These are phyloP conservation scores for Sternotherus odoratus DNA, from an alignment of 2,797 vertebrate genomes.

Conservation along the genomic window DNA sequence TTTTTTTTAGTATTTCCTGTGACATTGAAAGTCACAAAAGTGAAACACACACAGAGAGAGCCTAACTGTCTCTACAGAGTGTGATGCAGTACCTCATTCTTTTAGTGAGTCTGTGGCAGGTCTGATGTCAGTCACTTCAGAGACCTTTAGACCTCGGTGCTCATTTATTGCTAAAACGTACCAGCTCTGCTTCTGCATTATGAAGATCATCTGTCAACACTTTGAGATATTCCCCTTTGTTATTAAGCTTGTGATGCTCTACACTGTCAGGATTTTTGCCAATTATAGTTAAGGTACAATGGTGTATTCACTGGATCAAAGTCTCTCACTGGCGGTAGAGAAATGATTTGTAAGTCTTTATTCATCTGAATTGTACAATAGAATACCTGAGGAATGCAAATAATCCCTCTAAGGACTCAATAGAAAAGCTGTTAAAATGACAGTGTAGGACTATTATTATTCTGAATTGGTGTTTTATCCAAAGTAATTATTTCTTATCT, in stretches of 20 bases:
- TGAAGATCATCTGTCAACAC: conserved; percentile 99
- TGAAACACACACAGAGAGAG: conserved; percentile 77
- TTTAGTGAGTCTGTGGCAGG: conserved; percentile 89
- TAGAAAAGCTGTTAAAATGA: conserved; percentile 91
- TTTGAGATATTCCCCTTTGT: conserved; percentile 97
- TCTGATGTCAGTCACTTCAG: conserved; percentile 97
- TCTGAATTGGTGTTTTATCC: conserved; percentile 83
- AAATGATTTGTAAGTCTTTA: conserved; percentile 99
- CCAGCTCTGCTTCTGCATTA: conserved; percentile 94
- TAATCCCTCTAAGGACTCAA: conserved; percentile 92
- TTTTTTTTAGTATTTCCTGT: conserved; percentile 63
- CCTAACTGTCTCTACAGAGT: conserved; percentile 80
- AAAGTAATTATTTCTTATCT: conserved; percentile 84
- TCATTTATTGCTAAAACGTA: conserved; percentile 96
- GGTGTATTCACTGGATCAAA: conserved; percentile 98
- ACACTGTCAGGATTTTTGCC: conserved; percentile 98
- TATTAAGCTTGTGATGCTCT: conserved; percentile 95
- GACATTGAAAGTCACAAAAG: conserved; percentile 79
- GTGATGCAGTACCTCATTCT: conserved; percentile 82
- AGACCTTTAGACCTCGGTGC: conserved; percentile 94
- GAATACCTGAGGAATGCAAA: conserved; percentile 99
- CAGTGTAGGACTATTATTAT: conserved; percentile 91
- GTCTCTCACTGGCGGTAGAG: conserved; percentile 96
- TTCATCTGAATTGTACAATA: conserved; percentile 94
- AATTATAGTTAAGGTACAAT: conserved; percentile 99